These are phyloP conservation scores for Luffia ferchaultella DNA, from an alignment of 2,888 invertebrate species.

Conservation along the genomic window DNA sequence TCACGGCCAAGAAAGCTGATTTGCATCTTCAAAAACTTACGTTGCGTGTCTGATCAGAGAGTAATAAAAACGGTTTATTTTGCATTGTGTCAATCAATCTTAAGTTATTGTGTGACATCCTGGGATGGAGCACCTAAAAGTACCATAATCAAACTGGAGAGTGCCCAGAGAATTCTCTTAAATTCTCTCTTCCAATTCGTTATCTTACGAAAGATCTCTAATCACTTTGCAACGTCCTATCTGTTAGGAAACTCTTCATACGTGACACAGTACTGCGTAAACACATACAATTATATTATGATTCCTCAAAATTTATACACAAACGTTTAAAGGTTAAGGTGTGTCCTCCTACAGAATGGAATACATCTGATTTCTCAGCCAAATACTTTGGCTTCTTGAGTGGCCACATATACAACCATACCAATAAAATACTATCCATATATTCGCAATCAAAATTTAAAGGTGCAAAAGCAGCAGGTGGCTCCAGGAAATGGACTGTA, in stretches of 20 bases:
- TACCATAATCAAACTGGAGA: slow-evolving; percentile 4
- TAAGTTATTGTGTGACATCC: slow-evolving; percentile 13
- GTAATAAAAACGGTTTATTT: slow-evolving; percentile 12
- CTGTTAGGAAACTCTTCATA: slow-evolving; percentile 3
- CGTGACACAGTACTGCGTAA: neutral
- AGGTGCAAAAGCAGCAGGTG: no score
- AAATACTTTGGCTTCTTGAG: no score
- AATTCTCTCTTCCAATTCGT: slow-evolving; percentile 2
- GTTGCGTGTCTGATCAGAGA: slow-evolving; percentile 8
- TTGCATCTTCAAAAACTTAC: slow-evolving; percentile 11
- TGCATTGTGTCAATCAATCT: slow-evolving; percentile 13
- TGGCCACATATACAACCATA: no score
- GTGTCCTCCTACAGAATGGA: no score
- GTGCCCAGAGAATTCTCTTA: slow-evolving; percentile 9
- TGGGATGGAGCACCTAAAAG: slow-evolving; percentile 14
- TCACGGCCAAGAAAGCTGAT: slow-evolving; percentile 15
- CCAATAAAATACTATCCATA: no score
- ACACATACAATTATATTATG: neutral
- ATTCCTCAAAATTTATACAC: no score
- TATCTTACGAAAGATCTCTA: slow-evolving; percentile 1
- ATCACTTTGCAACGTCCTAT: neutral
- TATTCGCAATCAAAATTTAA: no score
- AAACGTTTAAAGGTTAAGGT: no score
- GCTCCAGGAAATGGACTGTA: no score
- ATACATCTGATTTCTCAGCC: no score